Percentiles rank a stretch among this genome's conserved stretches.
phyloP scores from a whole-genome alignment of 2,888 invertebrate species.

The Hirtodrosophila alboralis region DNA sequence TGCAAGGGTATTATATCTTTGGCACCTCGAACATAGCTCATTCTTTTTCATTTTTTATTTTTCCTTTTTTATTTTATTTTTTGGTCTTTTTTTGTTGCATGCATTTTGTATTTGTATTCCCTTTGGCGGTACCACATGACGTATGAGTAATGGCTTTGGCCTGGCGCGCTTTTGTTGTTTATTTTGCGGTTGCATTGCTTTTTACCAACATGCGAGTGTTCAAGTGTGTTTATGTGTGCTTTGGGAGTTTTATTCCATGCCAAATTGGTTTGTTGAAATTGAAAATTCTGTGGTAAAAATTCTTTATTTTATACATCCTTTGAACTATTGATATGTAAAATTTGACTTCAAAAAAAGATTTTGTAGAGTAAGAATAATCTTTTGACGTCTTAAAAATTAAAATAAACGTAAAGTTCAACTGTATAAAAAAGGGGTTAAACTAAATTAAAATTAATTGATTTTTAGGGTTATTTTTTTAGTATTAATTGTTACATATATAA shows the following conservation, averaged over 20 bases:
- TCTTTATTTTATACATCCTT: not conserved
- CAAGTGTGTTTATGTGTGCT: constrained; percentile 18
- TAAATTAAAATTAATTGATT: too few species aligned
- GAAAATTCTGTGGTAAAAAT: constrained; percentile 48
- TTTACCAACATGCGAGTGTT: constrained; percentile 36
- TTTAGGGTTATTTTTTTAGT: too few species aligned
- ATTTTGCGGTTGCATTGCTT: constrained; percentile 72
- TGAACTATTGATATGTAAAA: not conserved
- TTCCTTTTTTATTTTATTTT: constrained; percentile 25
- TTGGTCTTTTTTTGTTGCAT: constrained; percentile 22
- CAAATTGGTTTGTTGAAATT: constrained; percentile 78
- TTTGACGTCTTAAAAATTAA: too few species aligned
- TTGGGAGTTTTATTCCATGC: constrained; percentile 39
- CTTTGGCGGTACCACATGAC: constrained; percentile 74
- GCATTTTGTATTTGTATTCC: constrained; percentile 68
- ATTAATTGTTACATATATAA: too few species aligned
- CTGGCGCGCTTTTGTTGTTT: constrained; percentile 60
- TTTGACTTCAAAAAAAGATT: too few species aligned
- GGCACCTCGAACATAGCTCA: too few species aligned
- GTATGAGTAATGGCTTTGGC: constrained; percentile 78
- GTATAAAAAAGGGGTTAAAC: too few species aligned
- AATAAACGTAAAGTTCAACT: too few species aligned
- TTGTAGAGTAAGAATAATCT: too few species aligned
- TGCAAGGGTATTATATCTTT: too few species aligned
- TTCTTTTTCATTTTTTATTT: too few species aligned